These are phyloP conservation scores for Cephalotes varians DNA, from an alignment of 2,888 invertebrate genomes.

Conservation along the genomic window DNA sequence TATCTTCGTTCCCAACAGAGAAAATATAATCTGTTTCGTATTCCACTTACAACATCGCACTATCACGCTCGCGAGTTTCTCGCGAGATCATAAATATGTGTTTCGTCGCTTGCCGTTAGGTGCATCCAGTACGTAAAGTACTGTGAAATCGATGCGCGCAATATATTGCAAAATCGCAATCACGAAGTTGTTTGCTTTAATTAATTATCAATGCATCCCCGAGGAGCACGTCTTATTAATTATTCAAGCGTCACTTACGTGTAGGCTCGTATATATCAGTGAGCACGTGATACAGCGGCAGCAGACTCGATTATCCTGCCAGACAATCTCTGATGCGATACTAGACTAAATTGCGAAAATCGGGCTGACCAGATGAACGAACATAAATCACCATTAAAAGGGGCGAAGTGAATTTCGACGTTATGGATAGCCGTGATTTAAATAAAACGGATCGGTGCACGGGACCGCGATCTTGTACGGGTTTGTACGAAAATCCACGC, in stretches of 20 bases:
- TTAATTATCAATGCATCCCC: constrained; percentile 17
- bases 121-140: neutral
- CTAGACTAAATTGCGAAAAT: constrained; percentile 64
- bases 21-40: constrained; percentile 22
- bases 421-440: constrained; percentile 76
- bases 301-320: constrained; percentile 36
- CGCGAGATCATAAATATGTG: constrained; percentile 25
- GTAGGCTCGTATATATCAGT: neutral
- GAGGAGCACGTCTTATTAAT: constrained; percentile 35
- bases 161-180: constrained; percentile 6
- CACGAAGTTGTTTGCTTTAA: neutral
- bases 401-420: constrained; percentile 58
- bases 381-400: constrained; percentile 78
- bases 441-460: constrained; percentile 74
- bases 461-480: constrained; percentile 52
- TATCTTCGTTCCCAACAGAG: neutral
- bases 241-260: constrained; percentile 39
- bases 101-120: neutral
- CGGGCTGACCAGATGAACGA: constrained; percentile 59
- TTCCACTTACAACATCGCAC: neutral
- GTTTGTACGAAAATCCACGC: constrained; percentile 56
- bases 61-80: constrained; percentile 1
- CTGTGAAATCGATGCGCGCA: neutral
- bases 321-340: constrained; percentile 48
- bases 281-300: neutral